Percentiles rank a stretch among this genome's conserved stretches.
Conservation (phyloP, 2,888 invertebrate genomes). For the Ceramica pisi region DNA sequence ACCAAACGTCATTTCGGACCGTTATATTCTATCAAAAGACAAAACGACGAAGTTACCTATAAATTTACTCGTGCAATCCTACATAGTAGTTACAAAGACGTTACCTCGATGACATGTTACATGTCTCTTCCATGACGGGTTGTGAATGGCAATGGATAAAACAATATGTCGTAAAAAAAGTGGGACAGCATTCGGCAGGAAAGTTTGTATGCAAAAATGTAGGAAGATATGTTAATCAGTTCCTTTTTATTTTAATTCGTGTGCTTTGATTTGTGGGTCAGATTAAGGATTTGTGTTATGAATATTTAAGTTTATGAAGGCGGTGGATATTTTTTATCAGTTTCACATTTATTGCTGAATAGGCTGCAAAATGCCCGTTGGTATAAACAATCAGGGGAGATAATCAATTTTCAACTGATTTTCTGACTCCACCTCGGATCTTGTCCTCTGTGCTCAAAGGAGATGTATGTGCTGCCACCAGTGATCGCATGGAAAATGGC, state of each 20-base stretch:
- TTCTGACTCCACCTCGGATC: too few relatives aligned
- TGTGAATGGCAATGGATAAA: conserved; percentile 56
- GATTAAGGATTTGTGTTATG: conserved; percentile 31
- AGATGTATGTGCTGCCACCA: too few relatives aligned
- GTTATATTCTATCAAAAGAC: conserved; percentile 25
- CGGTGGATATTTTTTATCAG: neutral
- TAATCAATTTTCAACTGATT: neutral
- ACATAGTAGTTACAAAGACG: conserved; percentile 13
- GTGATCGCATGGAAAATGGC: too few relatives aligned
- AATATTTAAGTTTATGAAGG: conserved; percentile 7
- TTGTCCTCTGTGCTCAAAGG: too few relatives aligned
- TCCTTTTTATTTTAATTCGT: conserved; percentile 46
- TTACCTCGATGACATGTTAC: conserved; percentile 15
- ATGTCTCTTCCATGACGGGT: conserved; percentile 15
- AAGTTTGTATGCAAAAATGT: conserved; percentile 59
- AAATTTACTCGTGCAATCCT: neutral
- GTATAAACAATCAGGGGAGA: neutral
- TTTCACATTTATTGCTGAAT: neutral
- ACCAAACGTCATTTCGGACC: conserved; percentile 1
- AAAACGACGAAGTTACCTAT: conserved; percentile 13
- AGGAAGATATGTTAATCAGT: conserved; percentile 44
- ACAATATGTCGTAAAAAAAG: conserved; percentile 59
- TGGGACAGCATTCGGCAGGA: conserved; percentile 50
- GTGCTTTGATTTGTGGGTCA: conserved; percentile 29
- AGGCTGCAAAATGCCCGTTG: neutral